Evolutionary conservation across 1,140 invertebrate species (phyloP), one percentile per base, ranked within the genome.

Genomic region (Drosophila suzukii): DNA sequence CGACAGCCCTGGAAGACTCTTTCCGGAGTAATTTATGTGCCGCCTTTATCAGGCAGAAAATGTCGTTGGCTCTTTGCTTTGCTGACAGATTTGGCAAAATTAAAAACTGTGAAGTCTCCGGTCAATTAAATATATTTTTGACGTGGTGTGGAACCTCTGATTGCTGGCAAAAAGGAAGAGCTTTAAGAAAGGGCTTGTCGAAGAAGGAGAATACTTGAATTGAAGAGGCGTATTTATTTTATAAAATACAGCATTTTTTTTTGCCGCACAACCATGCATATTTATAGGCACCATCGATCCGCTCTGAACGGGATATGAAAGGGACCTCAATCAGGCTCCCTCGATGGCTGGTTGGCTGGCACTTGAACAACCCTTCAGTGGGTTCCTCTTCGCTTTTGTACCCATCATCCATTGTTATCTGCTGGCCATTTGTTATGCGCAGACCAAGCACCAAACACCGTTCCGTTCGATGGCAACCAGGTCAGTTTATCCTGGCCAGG

Each of bases 341-440:
- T 30, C 12, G 34, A 44, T 38, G 41, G 30, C 61, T 54, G 61
- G 34, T 36, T 49, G 65, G 53, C 49, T 41, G 54, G 41, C 66
- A 57, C 67, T 72, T 71, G 68, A 72, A 71, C 51, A 58, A 50
- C 66, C 66, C 68, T 47, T 71, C 36, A 49, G 53, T 27, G 36
- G 51, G 53, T 41, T 41, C 44, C 36, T 57, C 44, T 57, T 20
- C 36, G 63, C 67, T 57, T 68, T 71, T 55, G 56, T 68, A 44
- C 38, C 47, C 38, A 65, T 58, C 66, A 78, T 78, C 75, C 75
- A 73, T 78, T 78, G 75, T 73, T 78, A 78, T 72, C 75, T 65
- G 75, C 55, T 78, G 75, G 67, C 67, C 76, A 78, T 78, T 78
- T 78, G 76, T 79, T 78, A 78, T 66, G 76, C 75, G 70, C 32